Evolutionary conservation across 2,888 invertebrate genomes (phyloP).

Genomic region (Chloroclysta siterata): DNA sequence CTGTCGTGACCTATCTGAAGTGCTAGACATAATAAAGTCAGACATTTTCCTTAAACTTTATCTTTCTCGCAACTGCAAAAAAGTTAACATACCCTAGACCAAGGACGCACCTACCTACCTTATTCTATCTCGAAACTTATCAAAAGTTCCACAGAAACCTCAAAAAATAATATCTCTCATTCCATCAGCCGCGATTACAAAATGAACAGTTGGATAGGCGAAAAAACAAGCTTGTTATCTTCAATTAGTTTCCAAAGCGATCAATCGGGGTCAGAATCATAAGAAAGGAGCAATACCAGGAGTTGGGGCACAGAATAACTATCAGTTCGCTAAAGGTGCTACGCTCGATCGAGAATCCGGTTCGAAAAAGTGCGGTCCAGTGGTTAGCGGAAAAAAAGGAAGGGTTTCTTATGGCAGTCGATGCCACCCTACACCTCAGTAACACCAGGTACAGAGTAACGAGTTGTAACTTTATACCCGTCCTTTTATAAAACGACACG

Average conservation of each 20-base stretch:
- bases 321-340: conserved; percentile 29
- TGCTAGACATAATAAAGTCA: background rate
- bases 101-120: too few species aligned
- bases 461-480: conserved; percentile 37
- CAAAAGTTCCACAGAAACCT: conserved; percentile 55
- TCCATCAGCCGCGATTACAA: conserved; percentile 59
- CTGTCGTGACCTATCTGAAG: too few species aligned
- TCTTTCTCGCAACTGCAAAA: conserved; percentile 37
- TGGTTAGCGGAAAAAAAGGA: conserved; percentile 52
- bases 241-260: conserved; percentile 76
- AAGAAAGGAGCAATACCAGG: conserved; percentile 64
- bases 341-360: conserved; percentile 58
- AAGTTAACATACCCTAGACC: conserved; percentile 44
- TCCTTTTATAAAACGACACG: conserved; percentile 30
- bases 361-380: conserved; percentile 55
- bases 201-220: conserved; percentile 62
- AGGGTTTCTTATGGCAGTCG: conserved; percentile 53
- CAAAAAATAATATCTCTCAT: conserved; percentile 65
- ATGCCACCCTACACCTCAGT: conserved; percentile 48
- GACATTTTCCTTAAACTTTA: background rate
- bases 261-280: conserved; percentile 66
- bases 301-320: conserved; percentile 39
- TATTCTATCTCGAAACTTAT: conserved; percentile 47
- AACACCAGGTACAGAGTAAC: conserved; percentile 28
- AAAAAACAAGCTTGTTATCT: conserved; percentile 78